Evolutionary conservation across 2,797 vertebrate genomes (phyloP), one percentile per base, ranked within the genome.

Genomic region (Pseudomugil tenellus): DNA sequence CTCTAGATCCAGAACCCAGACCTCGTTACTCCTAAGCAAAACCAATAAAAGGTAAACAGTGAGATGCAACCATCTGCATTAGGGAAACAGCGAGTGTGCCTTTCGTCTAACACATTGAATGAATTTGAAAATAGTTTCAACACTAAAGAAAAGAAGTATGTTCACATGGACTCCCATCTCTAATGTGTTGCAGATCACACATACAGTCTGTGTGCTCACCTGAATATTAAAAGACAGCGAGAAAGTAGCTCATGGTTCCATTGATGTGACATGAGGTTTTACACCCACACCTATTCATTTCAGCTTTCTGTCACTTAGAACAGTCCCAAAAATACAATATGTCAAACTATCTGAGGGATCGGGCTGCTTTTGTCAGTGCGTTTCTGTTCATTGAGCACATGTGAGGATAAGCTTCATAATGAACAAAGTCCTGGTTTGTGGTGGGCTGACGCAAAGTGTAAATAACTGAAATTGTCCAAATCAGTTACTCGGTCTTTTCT

Each of bases 1-100:
- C 86, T 99, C 98, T 10, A 99, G 94, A 90, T 99, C 96, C 78
- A 99, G 92, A 84, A 98, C 94, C 98, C 98, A 99, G 73, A 99
- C 94, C 2, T 99, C 98, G 6, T 96, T 99, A 90, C 97, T 99
- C 98, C 98, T 99, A 87, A 71, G 58, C 13, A 70, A 52, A 70
- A 69, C 17, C 60, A 77, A 52, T 29, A 65, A 59, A 74, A 8
- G 3, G 10, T 26, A 34, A 28, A 21, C n/a, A 19, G 12, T 12
- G 29, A 54, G 52, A 57, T 14, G 21, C 32, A 13, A 48, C 8
- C 19, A 3, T 29, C 17, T 29, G 10, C 39, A 41, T 58, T 25
- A 43, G 39, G 11, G 17, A 7, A 34, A 28, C 25, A 25, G 12
- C 2, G 3, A 25, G 48, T 49, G 48, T 19, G 4, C 39, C 17